phyloP scores from a whole-genome alignment of 2,113 vertebrate genomes.

The Myotis yumanensis region DNA sequence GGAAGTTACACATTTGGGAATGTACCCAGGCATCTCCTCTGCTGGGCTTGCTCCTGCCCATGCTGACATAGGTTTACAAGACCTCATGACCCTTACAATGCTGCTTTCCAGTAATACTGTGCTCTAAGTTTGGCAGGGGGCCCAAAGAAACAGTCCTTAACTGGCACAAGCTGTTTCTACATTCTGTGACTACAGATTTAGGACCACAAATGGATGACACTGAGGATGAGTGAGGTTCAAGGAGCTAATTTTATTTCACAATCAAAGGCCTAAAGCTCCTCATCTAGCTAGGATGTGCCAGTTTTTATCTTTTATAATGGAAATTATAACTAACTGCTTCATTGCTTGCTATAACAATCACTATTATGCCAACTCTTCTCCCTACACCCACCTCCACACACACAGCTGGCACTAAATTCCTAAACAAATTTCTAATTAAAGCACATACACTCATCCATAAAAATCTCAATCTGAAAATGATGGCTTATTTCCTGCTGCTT shows the following conservation, averaged over 20 bases:
- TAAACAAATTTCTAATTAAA: slow-evolving; percentile 60
- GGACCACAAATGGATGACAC: not conserved
- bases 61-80: not conserved
- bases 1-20: not conserved
- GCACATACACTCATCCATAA: not conserved
- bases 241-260: not conserved
- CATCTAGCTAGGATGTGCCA: not conserved
- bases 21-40: not conserved
- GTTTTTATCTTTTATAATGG: slow-evolving; percentile 7
- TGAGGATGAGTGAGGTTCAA: not conserved
- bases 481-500: not conserved
- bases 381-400: not conserved
- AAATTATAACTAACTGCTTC: slow-evolving; percentile 63
- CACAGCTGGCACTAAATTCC: slow-evolving; percentile 66
- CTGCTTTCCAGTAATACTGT: not conserved
- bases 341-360: slow-evolving; percentile 54
- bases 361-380: slow-evolving; percentile 47
- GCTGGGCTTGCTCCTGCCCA: not conserved
- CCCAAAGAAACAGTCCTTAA: not conserved
- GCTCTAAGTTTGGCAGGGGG: not conserved
- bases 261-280: not conserved
- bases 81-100: not conserved
- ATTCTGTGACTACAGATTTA: not conserved
- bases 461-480: not conserved
- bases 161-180: not conserved